phyloP scores from a whole-genome alignment of 2,888 invertebrate species.

The Chalcosyrphus nemorum region DNA sequence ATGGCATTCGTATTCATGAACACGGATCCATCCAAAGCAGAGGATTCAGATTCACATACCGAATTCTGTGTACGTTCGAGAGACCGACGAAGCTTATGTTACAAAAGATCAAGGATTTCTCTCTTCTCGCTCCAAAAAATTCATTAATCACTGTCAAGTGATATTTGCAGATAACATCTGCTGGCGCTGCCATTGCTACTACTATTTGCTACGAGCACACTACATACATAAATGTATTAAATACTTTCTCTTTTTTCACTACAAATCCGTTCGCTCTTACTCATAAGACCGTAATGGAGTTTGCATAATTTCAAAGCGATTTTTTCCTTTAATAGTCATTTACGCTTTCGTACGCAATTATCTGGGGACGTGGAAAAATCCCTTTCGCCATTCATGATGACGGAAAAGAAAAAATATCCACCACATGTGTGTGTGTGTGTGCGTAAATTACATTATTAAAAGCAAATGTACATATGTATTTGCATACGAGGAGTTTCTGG shows the following conservation, averaged over 20 bases:
- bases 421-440: not conserved
- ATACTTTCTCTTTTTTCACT: not conserved
- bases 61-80: slow-evolving; percentile 32
- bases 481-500: slow-evolving; percentile 8
- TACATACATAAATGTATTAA: not conserved
- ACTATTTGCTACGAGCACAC: slow-evolving; percentile 42
- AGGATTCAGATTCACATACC: slow-evolving; percentile 49
- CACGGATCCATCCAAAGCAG: slow-evolving; percentile 36
- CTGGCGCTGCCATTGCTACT: slow-evolving; percentile 57
- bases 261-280: slow-evolving; percentile 30
- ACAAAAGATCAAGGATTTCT: slow-evolving; percentile 73
- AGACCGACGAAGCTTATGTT: slow-evolving; percentile 57
- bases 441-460: slow-evolving; percentile 59
- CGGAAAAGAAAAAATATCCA: not conserved
- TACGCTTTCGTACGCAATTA: slow-evolving; percentile 70
- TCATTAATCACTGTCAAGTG: slow-evolving; percentile 74
- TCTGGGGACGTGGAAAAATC: slow-evolving; percentile 70
- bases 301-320: slow-evolving; percentile 70
- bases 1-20: slow-evolving; percentile 59
- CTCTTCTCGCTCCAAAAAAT: slow-evolving; percentile 71
- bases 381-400: slow-evolving; percentile 39
- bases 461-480: slow-evolving; percentile 16
- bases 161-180: slow-evolving; percentile 73
- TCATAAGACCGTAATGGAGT: slow-evolving; percentile 70
- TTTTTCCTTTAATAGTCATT: slow-evolving; percentile 68